Evolutionary conservation across 2,888 invertebrate genomes (phyloP).

Genomic region (Gymnosoma rotundatum): DNA sequence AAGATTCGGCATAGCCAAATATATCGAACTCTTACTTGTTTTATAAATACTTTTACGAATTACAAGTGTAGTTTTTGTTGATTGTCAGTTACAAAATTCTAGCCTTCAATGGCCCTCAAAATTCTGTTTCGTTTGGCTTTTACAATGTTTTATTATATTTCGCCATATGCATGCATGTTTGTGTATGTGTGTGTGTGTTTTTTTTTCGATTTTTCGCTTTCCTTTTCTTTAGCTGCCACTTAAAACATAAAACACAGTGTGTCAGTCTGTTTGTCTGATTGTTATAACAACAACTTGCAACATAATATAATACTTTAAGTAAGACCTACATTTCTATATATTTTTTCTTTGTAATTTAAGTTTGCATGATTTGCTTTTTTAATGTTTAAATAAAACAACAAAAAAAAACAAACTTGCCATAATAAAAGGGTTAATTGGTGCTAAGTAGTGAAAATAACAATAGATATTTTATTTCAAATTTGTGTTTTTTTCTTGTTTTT

Average conservation of each 20-base stretch:
- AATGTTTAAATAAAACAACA: constrained; percentile 40
- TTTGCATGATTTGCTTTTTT: constrained; percentile 54
- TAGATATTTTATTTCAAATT: constrained; percentile 47
- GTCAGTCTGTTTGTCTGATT: constrained; percentile 13
- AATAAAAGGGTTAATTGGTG: constrained; percentile 69
- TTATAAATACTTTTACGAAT: constrained; percentile 20
- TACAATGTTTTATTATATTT: constrained; percentile 16
- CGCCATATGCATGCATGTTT: background rate
- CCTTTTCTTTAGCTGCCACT: constrained; percentile 30
- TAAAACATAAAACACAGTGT: background rate
- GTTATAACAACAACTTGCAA: constrained; percentile 39
- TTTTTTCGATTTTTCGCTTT: constrained; percentile 24
- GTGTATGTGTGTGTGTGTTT: background rate
- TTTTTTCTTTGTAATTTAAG: constrained; percentile 31
- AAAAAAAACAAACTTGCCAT: constrained; percentile 51
- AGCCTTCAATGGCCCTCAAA: constrained; percentile 41
- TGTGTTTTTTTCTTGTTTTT: constrained; percentile 13
- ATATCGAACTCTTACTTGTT: background rate
- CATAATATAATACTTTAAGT: constrained; percentile 50
- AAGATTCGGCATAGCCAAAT: too few species aligned
- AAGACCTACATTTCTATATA: constrained; percentile 62
- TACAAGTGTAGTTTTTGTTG: constrained; percentile 26
- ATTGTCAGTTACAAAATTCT: constrained; percentile 33
- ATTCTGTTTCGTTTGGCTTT: constrained; percentile 15
- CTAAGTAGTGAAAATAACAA: constrained; percentile 65